Conservation (phyloP, 2,888 invertebrate species). For the Amitus sp. region DNA sequence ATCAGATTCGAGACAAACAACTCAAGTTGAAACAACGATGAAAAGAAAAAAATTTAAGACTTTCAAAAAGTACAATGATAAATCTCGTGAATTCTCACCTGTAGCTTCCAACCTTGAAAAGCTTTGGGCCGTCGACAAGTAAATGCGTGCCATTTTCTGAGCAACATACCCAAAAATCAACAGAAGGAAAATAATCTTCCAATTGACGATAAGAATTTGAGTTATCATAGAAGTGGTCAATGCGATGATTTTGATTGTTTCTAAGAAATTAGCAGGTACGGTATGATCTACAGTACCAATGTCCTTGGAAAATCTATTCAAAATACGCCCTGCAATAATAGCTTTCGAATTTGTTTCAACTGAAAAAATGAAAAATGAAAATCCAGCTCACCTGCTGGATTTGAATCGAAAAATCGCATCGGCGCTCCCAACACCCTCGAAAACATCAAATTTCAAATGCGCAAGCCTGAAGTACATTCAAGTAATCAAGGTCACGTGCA, state of each 20-base stretch:
- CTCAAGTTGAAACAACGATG: slow-evolving; percentile 44
- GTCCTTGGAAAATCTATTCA: slow-evolving; percentile 88
- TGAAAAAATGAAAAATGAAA: too few relatives aligned
- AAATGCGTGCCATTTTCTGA: slow-evolving; percentile 73
- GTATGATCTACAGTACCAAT: slow-evolving; percentile 82
- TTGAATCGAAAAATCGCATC: slow-evolving; percentile 87
- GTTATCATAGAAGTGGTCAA: slow-evolving; percentile 77
- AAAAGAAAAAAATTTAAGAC: neutral
- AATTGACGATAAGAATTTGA: slow-evolving; percentile 78
- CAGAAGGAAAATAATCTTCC: slow-evolving; percentile 75
- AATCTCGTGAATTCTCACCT: slow-evolving; percentile 58
- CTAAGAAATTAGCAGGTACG: slow-evolving; percentile 74
- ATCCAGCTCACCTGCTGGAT: slow-evolving; percentile 79
- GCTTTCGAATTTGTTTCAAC: too few relatives aligned
- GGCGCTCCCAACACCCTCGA: slow-evolving; percentile 71
- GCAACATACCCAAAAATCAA: slow-evolving; percentile 73
- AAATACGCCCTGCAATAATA: slow-evolving; percentile 83
- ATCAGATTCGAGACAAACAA: too few relatives aligned
- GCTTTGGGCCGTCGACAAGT: slow-evolving; percentile 77
- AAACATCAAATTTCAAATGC: slow-evolving; percentile 41
- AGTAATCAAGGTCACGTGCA: slow-evolving; percentile 58
- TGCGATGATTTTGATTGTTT: slow-evolving; percentile 74
- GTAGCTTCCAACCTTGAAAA: slow-evolving; percentile 74
- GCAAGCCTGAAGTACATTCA: slow-evolving; percentile 50
- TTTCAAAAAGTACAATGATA: neutral